Conservation (phyloP, 2,888 invertebrate species). For the Argyresthia albistria region DNA sequence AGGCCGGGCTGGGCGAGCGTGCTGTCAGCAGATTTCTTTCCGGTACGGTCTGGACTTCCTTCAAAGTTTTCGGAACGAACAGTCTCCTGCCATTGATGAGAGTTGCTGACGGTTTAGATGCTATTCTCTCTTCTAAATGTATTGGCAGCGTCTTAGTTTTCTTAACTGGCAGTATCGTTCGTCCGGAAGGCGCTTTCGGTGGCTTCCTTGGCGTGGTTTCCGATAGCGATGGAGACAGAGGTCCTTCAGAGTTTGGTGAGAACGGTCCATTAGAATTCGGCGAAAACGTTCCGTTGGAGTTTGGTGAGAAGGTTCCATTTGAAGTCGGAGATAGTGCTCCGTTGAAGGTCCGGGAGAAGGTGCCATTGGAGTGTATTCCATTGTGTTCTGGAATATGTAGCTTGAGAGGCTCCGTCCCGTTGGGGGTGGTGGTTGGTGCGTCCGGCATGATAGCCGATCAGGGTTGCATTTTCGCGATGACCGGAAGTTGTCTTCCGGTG, state of each 20-base stretch:
- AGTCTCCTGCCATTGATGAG: constrained; percentile 47
- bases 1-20: constrained; percentile 51
- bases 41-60: constrained; percentile 52
- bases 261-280: constrained; percentile 20
- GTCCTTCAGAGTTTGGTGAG: constrained; percentile 20
- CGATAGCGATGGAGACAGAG: constrained; percentile 24
- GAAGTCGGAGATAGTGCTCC: constrained; percentile 22
- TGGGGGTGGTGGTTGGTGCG: constrained; percentile 24
- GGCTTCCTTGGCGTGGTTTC: constrained; percentile 59
- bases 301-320: constrained; percentile 23
- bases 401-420: constrained; percentile 31
- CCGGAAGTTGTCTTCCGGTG: constrained; percentile 56
- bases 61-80: constrained; percentile 53
- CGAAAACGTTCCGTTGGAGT: constrained; percentile 34
- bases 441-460: constrained; percentile 48
- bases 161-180: constrained; percentile 54
- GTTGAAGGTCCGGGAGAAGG: constrained; percentile 18
- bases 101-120: constrained; percentile 34
- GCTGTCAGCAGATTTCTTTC: constrained; percentile 16
- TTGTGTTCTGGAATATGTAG: constrained; percentile 48
- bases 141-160: constrained; percentile 62
- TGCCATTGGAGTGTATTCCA: constrained; percentile 15
- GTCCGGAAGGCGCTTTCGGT: constrained; percentile 45
- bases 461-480: constrained; percentile 43
- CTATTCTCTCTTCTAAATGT: constrained; percentile 51